A percentile compares a stretch with the other conserved stretches of the same genome.
Conservation (phyloP, 30 jellyfish, hydroid and myxozoan species). For the Aurelia coerulea region DNA sequence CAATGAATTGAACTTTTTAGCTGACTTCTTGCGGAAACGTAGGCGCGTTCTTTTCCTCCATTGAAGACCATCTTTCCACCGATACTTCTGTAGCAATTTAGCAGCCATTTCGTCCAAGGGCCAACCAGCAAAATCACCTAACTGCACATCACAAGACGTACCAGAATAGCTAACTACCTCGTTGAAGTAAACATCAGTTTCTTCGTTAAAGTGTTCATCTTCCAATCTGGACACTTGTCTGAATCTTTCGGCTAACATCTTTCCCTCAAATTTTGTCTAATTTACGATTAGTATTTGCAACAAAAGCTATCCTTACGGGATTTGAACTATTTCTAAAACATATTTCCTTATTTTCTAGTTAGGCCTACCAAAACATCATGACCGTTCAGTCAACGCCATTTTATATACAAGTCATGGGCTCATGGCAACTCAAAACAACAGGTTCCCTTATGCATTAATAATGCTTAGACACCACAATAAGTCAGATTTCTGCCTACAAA, state of each 20-base stretch:
- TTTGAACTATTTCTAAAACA: too few species aligned
- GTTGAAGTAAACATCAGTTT: constrained; percentile 21
- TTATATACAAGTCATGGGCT: constrained; percentile 23
- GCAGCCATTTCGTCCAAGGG: too few species aligned
- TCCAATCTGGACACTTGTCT: constrained; percentile 4
- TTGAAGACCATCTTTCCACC: too few species aligned
- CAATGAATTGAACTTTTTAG: too few species aligned
- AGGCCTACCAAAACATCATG: constrained; percentile 4
- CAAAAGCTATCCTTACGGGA: too few species aligned
- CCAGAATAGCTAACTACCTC: not conserved
- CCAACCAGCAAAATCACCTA: too few species aligned
- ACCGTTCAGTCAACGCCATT: constrained; percentile 16
- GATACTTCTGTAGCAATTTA: too few species aligned
- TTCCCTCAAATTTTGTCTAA: too few species aligned
- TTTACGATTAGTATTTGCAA: too few species aligned
- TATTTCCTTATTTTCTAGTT: not conserved
- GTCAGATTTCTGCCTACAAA: not conserved
- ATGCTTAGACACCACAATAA: not conserved
- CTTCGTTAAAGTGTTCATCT: constrained; percentile 26
- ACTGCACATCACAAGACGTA: too few species aligned
- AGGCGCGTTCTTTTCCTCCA: too few species aligned
- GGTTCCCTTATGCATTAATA: constrained; percentile 20
- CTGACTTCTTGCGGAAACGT: too few species aligned
- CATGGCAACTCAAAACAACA: constrained; percentile 48
- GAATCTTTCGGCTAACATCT: constrained; percentile 40